Evolutionary conservation across 2,113 vertebrate genomes (phyloP), one percentile per base, ranked within the genome.

Genomic region (Salvelinus alpinus): DNA sequence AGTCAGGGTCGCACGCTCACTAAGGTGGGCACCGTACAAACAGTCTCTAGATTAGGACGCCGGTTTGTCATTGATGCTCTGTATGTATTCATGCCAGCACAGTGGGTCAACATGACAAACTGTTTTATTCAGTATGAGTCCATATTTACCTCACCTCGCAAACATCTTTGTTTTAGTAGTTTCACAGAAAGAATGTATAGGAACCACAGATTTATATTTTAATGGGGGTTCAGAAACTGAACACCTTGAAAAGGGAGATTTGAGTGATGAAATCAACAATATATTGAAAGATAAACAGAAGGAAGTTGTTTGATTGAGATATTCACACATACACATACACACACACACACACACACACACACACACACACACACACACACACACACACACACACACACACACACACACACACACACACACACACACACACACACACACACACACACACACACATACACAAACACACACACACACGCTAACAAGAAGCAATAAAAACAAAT

Each of bases 81-180:
- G 87, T 79, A 81, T 90, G 91, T 88, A 92, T 91, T 90, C 88
- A 92, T 87, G 85, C 81, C 67, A 82, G 86, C 66, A 57, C 77
- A 29, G 75, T 62, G 73, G 87, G 85, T 92, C 85, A 88, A 88
- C 87, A 71, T 81, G 80, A 84, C 75, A 78, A 80, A 27, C 67
- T 80, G 80, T 82, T 89, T 89, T 88, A 88, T 89, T 90, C 84
- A 88, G 83, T 82, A 80, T 88, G 88, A 80, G 72, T 4, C 64
- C 22, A 12, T 11, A 0, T 22, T 29, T 24, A n/a, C 62, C 9
- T 44, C 38, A 44, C 38, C 38, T 25, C 22, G 6, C 20, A 64
- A 64, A 64, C 6, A 25, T 3, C 62, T 57, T 25, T 25, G 25
- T 64, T 25, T 7, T 11, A 5, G 13, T 9, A 64, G n/a, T 64